Base-by-base conservation (phyloP, 2,888 invertebrate genomes). In the Tachystola acroxantha region DNA sequence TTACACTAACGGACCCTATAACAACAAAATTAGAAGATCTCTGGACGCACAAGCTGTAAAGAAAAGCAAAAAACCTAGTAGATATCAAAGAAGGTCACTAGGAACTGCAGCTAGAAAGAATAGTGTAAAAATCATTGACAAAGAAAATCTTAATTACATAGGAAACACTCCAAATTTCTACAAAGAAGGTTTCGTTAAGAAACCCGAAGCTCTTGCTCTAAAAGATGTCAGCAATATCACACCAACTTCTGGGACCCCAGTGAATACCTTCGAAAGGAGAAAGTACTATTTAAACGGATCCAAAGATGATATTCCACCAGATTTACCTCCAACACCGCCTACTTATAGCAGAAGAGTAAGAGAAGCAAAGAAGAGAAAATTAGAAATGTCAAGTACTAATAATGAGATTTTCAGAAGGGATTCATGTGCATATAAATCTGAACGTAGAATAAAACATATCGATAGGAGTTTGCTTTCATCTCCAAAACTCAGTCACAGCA, bases 141-240 rank as follows among this genome's bases (percentile, higher is more conserved):
- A 87, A 64, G 86, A 87, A 53, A 87, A 89, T 46, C 60, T 82
- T 7, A 86, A 88, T 45, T 78, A 81, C 32, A 77, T 89, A 37
- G 84, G 85, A 4, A 87, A 88, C 45, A 90, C 90, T 35, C 90
- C 90, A 45, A 90, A 90, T 50, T 88, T 88, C 49, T 90, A 80
- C 44, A 89, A 88, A 56, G 89, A 90, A 46, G 89, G 89, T 2
- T 89, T 89, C 13, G 53, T 76, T 2, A 89, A 89, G 39, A 90
- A 89, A 63, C 59, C 79, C 13, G 89, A 88, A 46, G 81, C 68
- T 1, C 52, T 74, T 36, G 85, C 84, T 7, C 66, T 90, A 0
- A 86, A 89, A 64, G 90, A 91, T 57, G 89, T 90, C 6, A 90
- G 90, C 53, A 91, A 90, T 53, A 78, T 90, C n/a, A 90, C 90